These are phyloP conservation scores for Gadus chalcogrammus DNA, from an alignment of 2,113 vertebrate species.

Conservation along the genomic window DNA sequence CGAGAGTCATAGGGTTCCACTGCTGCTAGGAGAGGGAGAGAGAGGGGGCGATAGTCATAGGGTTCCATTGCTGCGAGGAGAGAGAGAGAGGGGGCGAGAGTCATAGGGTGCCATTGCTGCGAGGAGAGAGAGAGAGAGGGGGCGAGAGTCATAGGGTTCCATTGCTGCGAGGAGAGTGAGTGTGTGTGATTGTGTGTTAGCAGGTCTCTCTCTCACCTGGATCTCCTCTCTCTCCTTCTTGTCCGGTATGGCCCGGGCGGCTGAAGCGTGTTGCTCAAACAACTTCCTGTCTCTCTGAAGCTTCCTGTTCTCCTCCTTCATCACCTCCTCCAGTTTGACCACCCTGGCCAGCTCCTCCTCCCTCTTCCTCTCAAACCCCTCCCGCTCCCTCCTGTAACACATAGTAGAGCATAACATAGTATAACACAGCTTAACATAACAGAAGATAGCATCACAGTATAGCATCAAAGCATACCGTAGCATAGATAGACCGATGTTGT, in stretches of 20 bases:
- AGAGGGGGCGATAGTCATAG: neutral
- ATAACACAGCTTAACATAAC: too few species aligned
- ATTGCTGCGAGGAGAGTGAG: neutral
- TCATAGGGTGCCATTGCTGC: neutral
- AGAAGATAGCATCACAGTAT: too few species aligned
- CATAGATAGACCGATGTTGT: too few species aligned
- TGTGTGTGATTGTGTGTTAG: neutral
- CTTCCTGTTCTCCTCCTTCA: constrained; percentile 86
- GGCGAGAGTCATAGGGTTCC: neutral
- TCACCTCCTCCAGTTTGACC: constrained; percentile 83
- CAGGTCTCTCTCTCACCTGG: constrained; percentile 67
- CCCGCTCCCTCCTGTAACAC: constrained; percentile 79
- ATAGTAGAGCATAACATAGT: too few species aligned
- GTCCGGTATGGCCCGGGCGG: constrained; percentile 85
- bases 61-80: neutral
- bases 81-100: neutral
- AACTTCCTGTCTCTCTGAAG: constrained; percentile 88
- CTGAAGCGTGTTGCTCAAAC: constrained; percentile 85
- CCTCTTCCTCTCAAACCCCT: constrained; percentile 82
- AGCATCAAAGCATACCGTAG: too few species aligned
- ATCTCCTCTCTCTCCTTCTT: constrained; percentile 95
- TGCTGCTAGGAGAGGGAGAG: neutral
- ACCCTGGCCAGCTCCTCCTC: constrained; percentile 79
- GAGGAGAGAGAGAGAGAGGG: neutral
- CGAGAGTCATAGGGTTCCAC: too few species aligned